Evolutionary conservation across 2,888 invertebrate species (phyloP), one percentile per base, ranked within the genome.

Genomic region (Andricus curvator): DNA sequence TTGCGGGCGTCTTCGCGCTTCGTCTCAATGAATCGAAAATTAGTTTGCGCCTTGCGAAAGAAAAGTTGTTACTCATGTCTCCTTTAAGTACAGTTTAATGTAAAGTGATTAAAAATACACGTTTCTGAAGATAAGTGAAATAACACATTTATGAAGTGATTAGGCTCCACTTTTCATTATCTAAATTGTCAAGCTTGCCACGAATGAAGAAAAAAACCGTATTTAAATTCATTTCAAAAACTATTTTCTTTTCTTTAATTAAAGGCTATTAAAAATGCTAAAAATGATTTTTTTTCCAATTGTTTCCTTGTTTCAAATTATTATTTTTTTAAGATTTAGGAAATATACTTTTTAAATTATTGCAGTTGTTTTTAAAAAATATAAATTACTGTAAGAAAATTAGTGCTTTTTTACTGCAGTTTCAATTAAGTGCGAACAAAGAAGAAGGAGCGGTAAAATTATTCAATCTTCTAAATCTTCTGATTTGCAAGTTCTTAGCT

Each of bases 41-140:
- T 82, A 82, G 78, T 79, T 84, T 78, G 79, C 80, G 80, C 80
- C 78, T 84, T 80, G 79, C 81, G 81, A 81, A 84, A 82, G 70
- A 37, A 51, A 56, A 78, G 68, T 76, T 51, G 51, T 74, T 74
- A 33, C 74, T 56, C n/a, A 33, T 51, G 74, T 74, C 56, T 51
- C n/a, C 29, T 56, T 33, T 56, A 74, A 74, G 74, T 74, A 51
- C 56, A 56, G 13, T 74, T 74, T 74, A 74, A 74, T 74, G 74
- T 74, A 33, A 74, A 33, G 74, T 74, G 74, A 74, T 74, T 74
- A 74, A 33, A 33, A 51, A 25, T 13, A 56, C 33, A 74, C 22
- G 25, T 22, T 15, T 9, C 25, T 2, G 13, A n/a, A 25, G 62
- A 22, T 22, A 48, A 48, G 74, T 74, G 9, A 37, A 67, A 41